phyloP scores from a whole-genome alignment of 2,888 invertebrate genomes.

The Amphipyra berbera region DNA sequence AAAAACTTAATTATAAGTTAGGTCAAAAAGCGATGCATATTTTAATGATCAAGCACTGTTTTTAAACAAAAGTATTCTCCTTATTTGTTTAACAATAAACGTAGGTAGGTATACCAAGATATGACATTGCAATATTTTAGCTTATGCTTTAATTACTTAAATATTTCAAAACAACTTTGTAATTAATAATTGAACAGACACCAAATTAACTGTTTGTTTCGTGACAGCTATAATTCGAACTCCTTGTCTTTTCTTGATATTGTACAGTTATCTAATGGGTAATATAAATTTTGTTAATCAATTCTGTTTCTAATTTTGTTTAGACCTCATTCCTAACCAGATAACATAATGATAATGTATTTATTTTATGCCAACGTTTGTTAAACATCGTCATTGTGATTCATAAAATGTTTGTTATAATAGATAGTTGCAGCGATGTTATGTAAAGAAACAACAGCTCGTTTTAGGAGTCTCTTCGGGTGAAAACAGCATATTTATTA shows the following conservation, averaged over 20 bases:
- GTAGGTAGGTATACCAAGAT: conserved; percentile 9
- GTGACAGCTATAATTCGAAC: conserved; percentile 42
- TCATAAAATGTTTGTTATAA: conserved; percentile 31
- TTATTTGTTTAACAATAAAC: neutral
- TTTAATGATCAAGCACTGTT: neutral
- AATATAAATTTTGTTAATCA: neutral
- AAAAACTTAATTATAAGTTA: too few relatives aligned
- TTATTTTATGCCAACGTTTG: neutral
- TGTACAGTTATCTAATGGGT: conserved; percentile 7
- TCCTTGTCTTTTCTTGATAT: conserved; percentile 11
- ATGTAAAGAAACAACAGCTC: conserved; percentile 52
- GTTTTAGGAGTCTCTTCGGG: conserved; percentile 58
- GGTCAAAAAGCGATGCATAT: too few relatives aligned
- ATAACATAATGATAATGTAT: neutral
- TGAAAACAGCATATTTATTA: conserved; percentile 65
- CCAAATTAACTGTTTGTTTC: conserved; percentile 48
- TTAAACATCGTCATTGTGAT: neutral
- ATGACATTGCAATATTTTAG: conserved; percentile 40
- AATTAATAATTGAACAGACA: conserved; percentile 47
- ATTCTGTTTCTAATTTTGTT: neutral
- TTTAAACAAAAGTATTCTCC: neutral
- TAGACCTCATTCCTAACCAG: neutral
- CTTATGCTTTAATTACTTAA: conserved; percentile 44
- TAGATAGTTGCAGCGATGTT: conserved; percentile 56
- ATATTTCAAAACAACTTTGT: conserved; percentile 35